Evolutionary conservation across 2,888 invertebrate genomes (phyloP).

Genomic region (Sarcophaga rosellei): DNA sequence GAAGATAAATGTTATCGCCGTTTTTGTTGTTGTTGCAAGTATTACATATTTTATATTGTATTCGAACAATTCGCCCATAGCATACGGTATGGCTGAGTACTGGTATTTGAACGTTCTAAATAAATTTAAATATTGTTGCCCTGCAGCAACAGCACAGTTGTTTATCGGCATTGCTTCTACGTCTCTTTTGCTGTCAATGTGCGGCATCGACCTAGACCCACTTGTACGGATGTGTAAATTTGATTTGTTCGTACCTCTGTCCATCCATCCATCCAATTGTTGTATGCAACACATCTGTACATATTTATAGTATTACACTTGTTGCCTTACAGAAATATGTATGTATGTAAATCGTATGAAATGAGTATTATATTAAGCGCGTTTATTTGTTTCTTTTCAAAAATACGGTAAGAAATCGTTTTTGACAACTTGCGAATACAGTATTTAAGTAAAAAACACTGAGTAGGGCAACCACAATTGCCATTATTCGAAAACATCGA

Average conservation of each 20-base stretch:
- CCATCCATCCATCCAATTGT: neutral
- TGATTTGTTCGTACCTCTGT: slow-evolving; percentile 38
- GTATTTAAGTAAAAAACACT: neutral
- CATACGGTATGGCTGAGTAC: neutral
- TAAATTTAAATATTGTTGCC: neutral
- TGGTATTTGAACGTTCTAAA: neutral
- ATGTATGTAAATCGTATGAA: neutral
- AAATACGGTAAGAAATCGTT: slow-evolving; percentile 21
- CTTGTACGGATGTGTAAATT: slow-evolving; percentile 64
- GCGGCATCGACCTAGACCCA: slow-evolving; percentile 66
- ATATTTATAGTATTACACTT: neutral
- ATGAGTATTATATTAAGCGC: neutral
- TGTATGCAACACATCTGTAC: neutral
- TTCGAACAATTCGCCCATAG: neutral
- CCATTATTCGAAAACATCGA: too few relatives aligned
- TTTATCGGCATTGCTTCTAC: slow-evolving; percentile 12
- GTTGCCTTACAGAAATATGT: neutral
- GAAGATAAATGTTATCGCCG: slow-evolving; percentile 1
- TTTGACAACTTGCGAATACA: slow-evolving; percentile 11
- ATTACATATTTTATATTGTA: slow-evolving; percentile 45
- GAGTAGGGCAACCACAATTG: neutral
- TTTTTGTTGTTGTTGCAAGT: slow-evolving; percentile 33
- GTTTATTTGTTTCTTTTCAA: slow-evolving; percentile 5
- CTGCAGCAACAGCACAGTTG: neutral
- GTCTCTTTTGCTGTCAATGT: slow-evolving; percentile 53